A percentile compares a stretch with the other conserved stretches of the same genome.
Evolutionary conservation across 1,140 invertebrate species (phyloP).

Genomic region (Danaus melanippus): DNA sequence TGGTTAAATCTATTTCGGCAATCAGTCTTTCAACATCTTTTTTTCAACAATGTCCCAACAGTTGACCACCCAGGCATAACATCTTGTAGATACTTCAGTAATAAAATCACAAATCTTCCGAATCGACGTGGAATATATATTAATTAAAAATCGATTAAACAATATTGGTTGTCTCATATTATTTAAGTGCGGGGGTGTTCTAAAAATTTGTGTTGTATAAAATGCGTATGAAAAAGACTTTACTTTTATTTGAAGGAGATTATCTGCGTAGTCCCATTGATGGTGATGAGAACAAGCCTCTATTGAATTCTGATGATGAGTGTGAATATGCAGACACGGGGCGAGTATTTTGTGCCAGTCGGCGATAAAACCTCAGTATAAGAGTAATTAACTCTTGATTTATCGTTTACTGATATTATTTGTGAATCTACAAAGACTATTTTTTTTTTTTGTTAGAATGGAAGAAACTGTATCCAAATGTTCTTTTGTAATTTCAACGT

Average conservation of each 20-base stretch:
- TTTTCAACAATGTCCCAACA: slow-evolving; percentile 20
- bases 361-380: too few relatives aligned
- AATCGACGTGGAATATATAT: slow-evolving; percentile 16
- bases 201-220: slow-evolving; percentile 3
- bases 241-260: slow-evolving; percentile 39
- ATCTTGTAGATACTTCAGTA: slow-evolving; percentile 22
- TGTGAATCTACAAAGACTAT: too few relatives aligned
- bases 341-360: too few relatives aligned
- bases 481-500: too few relatives aligned
- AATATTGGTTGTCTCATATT: slow-evolving; percentile 1
- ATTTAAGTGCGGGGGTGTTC: neutral
- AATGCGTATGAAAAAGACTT: slow-evolving; percentile 54
- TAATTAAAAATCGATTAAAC: slow-evolving; percentile 4
- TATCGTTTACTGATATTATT: too few relatives aligned
- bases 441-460: too few relatives aligned
- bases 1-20: too few relatives aligned
- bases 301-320: slow-evolving; percentile 27
- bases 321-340: slow-evolving; percentile 12
- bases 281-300: slow-evolving; percentile 25
- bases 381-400: too few relatives aligned
- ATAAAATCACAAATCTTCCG: slow-evolving; percentile 17
- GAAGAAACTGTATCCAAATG: too few relatives aligned
- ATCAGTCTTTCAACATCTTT: too few relatives aligned
- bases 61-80: slow-evolving; percentile 23
- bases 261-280: slow-evolving; percentile 15